These are phyloP conservation scores for Notamacropus eugenii DNA, from an alignment of 2,797 vertebrate genomes.

Conservation along the genomic window DNA sequence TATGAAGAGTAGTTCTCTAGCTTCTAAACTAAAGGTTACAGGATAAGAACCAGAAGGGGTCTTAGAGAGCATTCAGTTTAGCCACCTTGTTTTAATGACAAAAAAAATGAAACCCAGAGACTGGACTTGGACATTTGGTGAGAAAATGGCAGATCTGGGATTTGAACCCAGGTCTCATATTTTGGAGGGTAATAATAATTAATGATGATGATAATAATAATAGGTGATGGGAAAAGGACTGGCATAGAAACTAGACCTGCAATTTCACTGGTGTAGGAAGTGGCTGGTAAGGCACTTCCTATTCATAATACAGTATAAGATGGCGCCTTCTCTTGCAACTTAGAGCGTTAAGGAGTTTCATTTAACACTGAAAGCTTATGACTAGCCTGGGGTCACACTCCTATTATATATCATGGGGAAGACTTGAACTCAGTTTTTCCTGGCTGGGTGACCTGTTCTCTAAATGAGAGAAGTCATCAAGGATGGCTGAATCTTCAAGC, in stretches of 20 bases:
- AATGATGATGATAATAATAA: not conserved
- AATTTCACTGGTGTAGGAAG: not conserved
- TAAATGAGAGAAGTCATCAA: not conserved
- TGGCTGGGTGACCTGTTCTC: not conserved
- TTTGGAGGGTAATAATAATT: not conserved
- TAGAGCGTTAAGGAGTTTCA: not conserved
- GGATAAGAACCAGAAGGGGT: not conserved
- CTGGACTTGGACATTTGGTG: not conserved
- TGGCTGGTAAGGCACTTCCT: too few species aligned
- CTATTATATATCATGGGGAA: not conserved
- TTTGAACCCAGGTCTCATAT: not conserved
- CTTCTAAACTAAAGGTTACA: not conserved
- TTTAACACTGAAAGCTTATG: not conserved
- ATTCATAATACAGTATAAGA: too few species aligned
- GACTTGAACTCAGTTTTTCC: not conserved
- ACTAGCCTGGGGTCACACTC: not conserved
- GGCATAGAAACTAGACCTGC: not conserved
- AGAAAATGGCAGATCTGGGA: not conserved
- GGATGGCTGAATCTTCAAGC: too few species aligned
- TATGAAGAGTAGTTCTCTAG: not conserved
- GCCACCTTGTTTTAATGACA: not conserved
- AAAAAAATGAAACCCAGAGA: not conserved
- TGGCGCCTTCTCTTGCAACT: not conserved
- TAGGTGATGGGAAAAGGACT: not conserved
- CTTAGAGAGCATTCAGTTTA: not conserved